A percentile compares a stretch with the other conserved stretches of the same genome.
These are phyloP conservation scores for Ylistrum balloti DNA, from an alignment of 1,140 invertebrate genomes.

Conservation along the genomic window DNA sequence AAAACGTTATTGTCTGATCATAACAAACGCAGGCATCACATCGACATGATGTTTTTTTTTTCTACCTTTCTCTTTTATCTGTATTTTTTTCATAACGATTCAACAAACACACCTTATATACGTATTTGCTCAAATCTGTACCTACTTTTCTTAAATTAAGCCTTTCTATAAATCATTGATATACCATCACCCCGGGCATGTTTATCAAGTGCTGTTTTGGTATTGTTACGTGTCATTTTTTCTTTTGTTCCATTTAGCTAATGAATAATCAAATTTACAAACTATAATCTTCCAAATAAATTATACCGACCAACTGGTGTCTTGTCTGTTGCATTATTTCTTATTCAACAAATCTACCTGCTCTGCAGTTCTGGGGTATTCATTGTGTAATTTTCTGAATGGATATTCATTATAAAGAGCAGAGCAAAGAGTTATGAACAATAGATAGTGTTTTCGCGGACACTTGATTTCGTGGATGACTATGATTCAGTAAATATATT, in stretches of 20 bases:
- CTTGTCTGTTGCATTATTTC: not conserved
- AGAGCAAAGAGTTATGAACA: too few relatives aligned
- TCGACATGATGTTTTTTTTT: slow-evolving; percentile 18
- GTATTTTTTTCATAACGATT: not conserved
- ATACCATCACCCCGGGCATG: not conserved
- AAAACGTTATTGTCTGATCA: not conserved
- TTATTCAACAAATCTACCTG: not conserved
- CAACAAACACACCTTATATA: slow-evolving; percentile 30
- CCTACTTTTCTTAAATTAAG: not conserved
- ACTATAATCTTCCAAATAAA: not conserved
- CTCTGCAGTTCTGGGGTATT: too few relatives aligned
- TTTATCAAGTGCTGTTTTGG: not conserved
- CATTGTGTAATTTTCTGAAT: too few relatives aligned
- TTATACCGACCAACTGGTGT: not conserved
- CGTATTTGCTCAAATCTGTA: not conserved
- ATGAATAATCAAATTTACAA: not conserved
- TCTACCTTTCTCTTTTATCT: slow-evolving; percentile 25
- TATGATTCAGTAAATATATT: too few relatives aligned
- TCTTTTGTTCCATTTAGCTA: not conserved
- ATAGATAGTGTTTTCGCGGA: too few relatives aligned
- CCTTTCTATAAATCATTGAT: not conserved
- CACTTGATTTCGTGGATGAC: too few relatives aligned
- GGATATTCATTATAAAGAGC: too few relatives aligned
- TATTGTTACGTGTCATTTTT: not conserved
- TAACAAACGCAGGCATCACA: not conserved